Evolutionary conservation across 2,888 invertebrate genomes (phyloP).

Genomic region (Mactromeris polynyma): DNA sequence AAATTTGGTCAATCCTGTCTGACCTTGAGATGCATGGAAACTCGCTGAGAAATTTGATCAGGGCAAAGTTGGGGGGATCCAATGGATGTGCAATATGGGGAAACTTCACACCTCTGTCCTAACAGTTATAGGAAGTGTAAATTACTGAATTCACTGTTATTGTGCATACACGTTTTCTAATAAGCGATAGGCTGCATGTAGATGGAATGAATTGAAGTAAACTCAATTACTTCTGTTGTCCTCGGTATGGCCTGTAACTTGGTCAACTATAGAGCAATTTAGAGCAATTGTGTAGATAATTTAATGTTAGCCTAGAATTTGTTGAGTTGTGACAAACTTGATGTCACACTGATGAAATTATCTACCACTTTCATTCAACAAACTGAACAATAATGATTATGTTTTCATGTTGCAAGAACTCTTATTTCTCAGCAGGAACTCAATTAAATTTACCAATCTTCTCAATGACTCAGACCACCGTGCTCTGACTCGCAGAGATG

Average conservation of each 20-base stretch:
- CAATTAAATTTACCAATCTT: constrained; percentile 49
- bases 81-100: too few relatives aligned
- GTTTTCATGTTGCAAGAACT: constrained; percentile 23
- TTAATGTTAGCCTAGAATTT: not conserved
- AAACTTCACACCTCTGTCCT: too few relatives aligned
- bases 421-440: constrained; percentile 30
- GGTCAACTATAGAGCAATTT: not conserved
- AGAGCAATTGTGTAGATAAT: not conserved
- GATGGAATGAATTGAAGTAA: not conserved
- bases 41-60: too few relatives aligned
- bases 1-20: too few relatives aligned
- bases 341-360: constrained; percentile 12
- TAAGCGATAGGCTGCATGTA: not conserved
- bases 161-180: not conserved
- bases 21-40: too few relatives aligned
- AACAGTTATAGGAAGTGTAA: too few relatives aligned
- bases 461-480: constrained; percentile 53
- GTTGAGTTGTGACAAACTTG: not conserved
- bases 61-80: too few relatives aligned
- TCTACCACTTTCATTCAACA: not conserved
- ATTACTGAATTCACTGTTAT: too few relatives aligned
- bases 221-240: not conserved
- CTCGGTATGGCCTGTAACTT: not conserved
- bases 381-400: not conserved
- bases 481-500: constrained; percentile 43